Evolutionary conservation across 35 echinoderm and acorn worm species (phyloP), one percentile per base, ranked within the genome.

Genomic region (Heliocidaris erythrogramma): DNA sequence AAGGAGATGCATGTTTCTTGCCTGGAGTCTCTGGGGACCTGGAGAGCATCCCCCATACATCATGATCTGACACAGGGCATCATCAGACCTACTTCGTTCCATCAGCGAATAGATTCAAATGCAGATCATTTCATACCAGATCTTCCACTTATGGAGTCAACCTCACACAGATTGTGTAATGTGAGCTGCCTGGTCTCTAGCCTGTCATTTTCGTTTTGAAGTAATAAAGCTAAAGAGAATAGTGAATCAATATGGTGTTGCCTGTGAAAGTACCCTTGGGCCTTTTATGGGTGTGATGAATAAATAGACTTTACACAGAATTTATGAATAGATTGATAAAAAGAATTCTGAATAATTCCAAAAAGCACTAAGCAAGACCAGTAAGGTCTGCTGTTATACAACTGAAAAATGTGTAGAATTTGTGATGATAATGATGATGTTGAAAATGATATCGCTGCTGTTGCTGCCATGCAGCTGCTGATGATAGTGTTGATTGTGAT

Each of bases 81-180:
- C 65, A 78, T 21, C 5, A 78, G 65, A 78, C 65, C 65, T 78
- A 78, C 65, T 78, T 78, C 18, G 17, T 27, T 24, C 65, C 65
- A 78, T 27, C 65, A 78, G 18, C 65, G 27, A n/a, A 78, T 18
- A 78, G 21, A 78, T 8, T 78, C 65, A n/a, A n/a, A 78, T 78
- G 65, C 18, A 78, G 65, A 78, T 78, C 27, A 78, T 78, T 78
- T 78, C 65, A 78, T 78, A 78, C 65, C 65, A 78, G 65, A 78
- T 78, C 65, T 78, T 78, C n/a, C 65, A 21, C 21, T 78, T 24
- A 7, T 27, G 65, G 21, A 78, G 65, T n/a, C 65, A 78, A 78
- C 7, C 65, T 78, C 18, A 78, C 65, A n/a, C 65, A 78, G 65
- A 78, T 78, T 78, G 65, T 78, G 65, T 78, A 78, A 78, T 5